Base-by-base conservation (phyloP, 2,797 vertebrate species). In the Centropyge bicolor region DNA sequence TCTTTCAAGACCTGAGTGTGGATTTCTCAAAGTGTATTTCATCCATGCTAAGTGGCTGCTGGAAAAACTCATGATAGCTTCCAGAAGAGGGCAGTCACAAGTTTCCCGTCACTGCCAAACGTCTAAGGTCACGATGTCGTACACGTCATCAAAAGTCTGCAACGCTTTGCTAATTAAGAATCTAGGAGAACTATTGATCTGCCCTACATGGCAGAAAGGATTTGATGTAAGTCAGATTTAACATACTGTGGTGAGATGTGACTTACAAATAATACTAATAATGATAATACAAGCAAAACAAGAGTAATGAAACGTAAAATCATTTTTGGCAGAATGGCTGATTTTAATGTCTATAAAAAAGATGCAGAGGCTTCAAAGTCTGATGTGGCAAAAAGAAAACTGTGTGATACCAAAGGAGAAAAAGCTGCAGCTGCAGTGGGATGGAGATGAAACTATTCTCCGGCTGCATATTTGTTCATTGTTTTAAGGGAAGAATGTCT, bases 401-500 rank as follows among this genome's bases (percentile, higher is more conserved):
- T 31, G 8, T 56, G 2, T 27, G 36, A 65, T 14, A 14, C 61
- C 20, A 24, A 38, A 52, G 20, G 8, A 6, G 35, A 13, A 51
- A 46, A 31, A 16, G 59, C 41, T 24, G 45, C 54, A 57, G 22
- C 67, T 48, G 59, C 64, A 73, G 59, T 24, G 35, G 35, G 63
- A 80, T 46, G 59, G 2, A 13, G 65, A 71, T 48, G n/a, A 72
- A 73, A 67, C 60, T 64, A 55, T 72, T 62, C n/a, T 51, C 48
- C 17, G 4, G 45, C 22, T 76, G 61, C 59, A 70, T 62, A 55
- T 72, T 80, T 75, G 63, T 49, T 65, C 54, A 16, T 35, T 43
- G 20, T 68, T 79, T 80, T 69, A 56, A 79, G 61, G 36, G 17
- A 64, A 74, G 59, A 85, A 56, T 67, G 45, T 80, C 70, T 90